Conservation (phyloP, 2,797 vertebrate genomes). For the Moxostoma hubbsi region DNA sequence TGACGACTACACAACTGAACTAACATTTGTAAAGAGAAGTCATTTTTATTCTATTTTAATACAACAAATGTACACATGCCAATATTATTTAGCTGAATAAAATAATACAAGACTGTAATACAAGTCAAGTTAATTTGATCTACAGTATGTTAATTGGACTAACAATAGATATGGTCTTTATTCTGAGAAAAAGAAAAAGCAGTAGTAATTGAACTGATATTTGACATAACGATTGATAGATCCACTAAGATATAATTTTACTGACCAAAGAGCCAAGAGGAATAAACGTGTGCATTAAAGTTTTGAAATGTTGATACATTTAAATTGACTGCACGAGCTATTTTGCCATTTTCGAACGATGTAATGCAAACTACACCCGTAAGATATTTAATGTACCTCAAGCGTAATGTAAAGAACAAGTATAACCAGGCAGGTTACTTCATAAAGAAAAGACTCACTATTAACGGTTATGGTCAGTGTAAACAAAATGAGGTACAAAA, state of each 20-base stretch:
- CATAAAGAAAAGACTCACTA: not conserved
- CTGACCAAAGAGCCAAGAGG: not conserved
- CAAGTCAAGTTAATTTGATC: no score
- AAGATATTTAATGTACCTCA: not conserved
- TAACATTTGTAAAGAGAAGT: no score
- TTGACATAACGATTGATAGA: not conserved
- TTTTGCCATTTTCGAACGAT: not conserved
- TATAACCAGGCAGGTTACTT: not conserved
- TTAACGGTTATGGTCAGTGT: not conserved
- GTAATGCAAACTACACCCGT: not conserved
- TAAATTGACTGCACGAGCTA: not conserved
- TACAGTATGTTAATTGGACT: no score
- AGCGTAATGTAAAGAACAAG: not conserved
- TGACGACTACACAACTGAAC: no score
- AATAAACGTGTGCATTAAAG: not conserved
- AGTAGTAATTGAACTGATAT: not conserved
- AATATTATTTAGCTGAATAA: no score
- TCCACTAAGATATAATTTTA: not conserved
- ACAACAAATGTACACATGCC: no score
- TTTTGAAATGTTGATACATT: not conserved
- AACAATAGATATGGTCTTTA: no score
- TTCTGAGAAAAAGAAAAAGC: no score
- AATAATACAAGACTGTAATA: no score
- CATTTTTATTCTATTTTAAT: no score
- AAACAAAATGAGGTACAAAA: conserved; percentile 15